Evolutionary conservation across 2,888 invertebrate species (phyloP), one percentile per base, ranked within the genome.

Genomic region (Blastobasis lacticolella): DNA sequence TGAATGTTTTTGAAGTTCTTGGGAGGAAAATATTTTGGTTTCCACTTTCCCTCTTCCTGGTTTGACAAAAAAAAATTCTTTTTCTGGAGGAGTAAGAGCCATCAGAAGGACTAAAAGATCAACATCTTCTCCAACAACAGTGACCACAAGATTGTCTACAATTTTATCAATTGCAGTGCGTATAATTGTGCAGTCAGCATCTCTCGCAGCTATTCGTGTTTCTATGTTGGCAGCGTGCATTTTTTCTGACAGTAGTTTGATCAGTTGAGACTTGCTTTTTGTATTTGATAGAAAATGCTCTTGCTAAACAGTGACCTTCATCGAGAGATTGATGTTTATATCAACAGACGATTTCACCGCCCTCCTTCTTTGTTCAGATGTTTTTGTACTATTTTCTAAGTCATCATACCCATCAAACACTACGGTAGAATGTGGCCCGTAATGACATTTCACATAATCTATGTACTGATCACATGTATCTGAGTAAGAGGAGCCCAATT

Each of bases 51-150:
- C 50, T 46, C 50, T 48, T 53, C 53, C 50, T 37, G 48, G 53
- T 36, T 53, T 50, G 45, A 53, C 49, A 53, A 53, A 43, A 23
- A 53, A 53, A 46, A 53, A 47, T 53, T 53, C n/a, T 43, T 46
- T 53, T 8, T 46, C 46, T 49, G 46, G 46, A 23, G 47, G 49
- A 23, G 49, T 42, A 1, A 49, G 49, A 53, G 49, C 49, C 49
- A 43, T 49, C 37, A 49, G 49, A 52, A 52, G 52, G n/a, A 47
- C 51, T 51, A 51, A 36, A 9, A 46, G 37, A 50, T 50, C 46
- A 4, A 46, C 46, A 46, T 40, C 48, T 42, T 41, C 42, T 40
- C 46, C 46, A 37, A 46, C 37, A 37, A 46, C 46, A 46, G 46
- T 9, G 5, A 49, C 49, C 38, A 53, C 49, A 45, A 10, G 36